Evolutionary conservation across 2,113 vertebrate genomes (phyloP).

Genomic region (Naja naja): DNA sequence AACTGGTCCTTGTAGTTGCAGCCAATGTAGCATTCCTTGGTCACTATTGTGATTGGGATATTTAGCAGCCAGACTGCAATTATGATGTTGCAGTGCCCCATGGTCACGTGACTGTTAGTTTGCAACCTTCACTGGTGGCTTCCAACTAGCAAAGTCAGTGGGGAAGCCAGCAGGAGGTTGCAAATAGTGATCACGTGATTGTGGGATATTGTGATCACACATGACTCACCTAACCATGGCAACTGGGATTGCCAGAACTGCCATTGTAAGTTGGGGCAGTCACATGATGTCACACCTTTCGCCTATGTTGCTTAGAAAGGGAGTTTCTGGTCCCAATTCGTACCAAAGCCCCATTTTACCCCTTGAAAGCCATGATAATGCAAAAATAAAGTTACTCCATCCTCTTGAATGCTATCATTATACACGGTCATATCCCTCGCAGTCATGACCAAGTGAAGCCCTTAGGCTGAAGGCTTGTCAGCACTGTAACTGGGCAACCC

Average conservation of each 20-base stretch:
- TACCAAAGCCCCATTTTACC: neutral
- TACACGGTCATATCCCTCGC: neutral
- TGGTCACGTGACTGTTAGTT: neutral
- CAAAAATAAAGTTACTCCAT: neutral
- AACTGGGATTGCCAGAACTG: neutral
- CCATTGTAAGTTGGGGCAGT: neutral
- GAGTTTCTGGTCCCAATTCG: neutral
- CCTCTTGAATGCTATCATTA: neutral
- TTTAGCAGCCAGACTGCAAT: neutral
- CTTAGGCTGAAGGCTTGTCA: neutral
- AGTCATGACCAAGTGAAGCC: neutral
- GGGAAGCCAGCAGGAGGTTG: neutral
- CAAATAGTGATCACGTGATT: neutral
- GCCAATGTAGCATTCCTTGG: neutral
- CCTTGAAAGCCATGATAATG: neutral
- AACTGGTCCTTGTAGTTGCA: neutral
- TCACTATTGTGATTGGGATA: neutral
- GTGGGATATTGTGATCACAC: neutral
- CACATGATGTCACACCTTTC: neutral
- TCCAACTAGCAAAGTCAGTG: neutral
- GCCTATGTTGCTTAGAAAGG: neutral
- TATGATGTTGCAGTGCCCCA: neutral
- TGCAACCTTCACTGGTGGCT: neutral
- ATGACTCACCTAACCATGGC: neutral
- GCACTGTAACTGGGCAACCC: neutral